These are phyloP conservation scores for Eupsilia transversa DNA, from an alignment of 2,888 invertebrate species.

Conservation along the genomic window DNA sequence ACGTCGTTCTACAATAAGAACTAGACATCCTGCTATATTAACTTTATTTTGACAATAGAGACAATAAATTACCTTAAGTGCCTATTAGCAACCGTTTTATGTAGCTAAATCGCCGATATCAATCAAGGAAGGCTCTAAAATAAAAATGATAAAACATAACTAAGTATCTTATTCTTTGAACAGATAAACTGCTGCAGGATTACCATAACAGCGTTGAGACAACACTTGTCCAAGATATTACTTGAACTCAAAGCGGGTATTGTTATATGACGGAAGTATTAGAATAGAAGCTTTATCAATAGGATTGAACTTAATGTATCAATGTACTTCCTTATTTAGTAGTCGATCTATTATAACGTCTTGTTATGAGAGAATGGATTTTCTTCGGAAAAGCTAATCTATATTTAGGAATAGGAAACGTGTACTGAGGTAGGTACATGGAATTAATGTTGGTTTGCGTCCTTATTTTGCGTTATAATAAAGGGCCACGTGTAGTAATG, in stretches of 20 bases:
- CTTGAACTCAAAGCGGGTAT: constrained; percentile 21
- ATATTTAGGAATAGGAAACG: constrained; percentile 16
- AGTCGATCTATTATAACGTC: constrained; percentile 25
- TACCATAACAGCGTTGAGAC: constrained; percentile 5
- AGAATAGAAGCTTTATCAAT: constrained; percentile 39
- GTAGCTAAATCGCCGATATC: neutral
- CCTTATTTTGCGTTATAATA: neutral
- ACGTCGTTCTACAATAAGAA: neutral
- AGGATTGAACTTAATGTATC: constrained; percentile 22
- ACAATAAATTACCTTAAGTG: neutral
- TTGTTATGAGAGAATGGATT: constrained; percentile 2
- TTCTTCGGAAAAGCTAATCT: constrained; percentile 8
- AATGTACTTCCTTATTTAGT: constrained; percentile 26
- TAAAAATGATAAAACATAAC: neutral
- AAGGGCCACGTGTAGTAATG: neutral
- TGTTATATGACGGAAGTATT: constrained; percentile 34
- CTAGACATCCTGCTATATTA: too few relatives aligned
- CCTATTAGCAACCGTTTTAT: neutral
- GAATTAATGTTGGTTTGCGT: neutral
- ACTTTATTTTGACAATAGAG: neutral
- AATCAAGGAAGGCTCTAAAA: constrained; percentile 3
- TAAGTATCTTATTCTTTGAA: neutral
- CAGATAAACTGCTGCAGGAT: neutral
- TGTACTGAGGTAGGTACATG: neutral
- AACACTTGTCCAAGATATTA: constrained; percentile 19